Conservation (phyloP, 2,888 invertebrate genomes). For the Punctoribates punctum region DNA sequence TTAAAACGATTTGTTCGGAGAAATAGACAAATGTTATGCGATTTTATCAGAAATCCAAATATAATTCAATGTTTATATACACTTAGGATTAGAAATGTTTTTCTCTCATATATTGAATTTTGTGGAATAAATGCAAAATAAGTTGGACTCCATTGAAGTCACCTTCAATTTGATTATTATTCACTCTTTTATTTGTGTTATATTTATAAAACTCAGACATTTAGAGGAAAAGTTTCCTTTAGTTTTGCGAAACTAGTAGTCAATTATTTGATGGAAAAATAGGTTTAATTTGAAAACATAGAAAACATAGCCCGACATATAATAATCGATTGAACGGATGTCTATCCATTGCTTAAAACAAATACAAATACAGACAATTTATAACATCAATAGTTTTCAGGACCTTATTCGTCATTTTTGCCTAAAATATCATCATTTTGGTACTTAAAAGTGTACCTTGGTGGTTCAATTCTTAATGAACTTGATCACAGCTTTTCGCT, state of each 20-base stretch:
- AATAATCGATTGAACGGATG: neutral
- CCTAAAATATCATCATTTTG: no score
- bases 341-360: neutral
- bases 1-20: no score
- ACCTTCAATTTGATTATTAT: constrained; percentile 1
- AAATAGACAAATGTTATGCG: no score
- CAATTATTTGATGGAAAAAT: neutral
- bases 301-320: neutral
- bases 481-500: neutral
- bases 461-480: no score
- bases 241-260: neutral
- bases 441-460: no score
- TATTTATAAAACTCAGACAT: neutral
- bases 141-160: neutral
- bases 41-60: no score
- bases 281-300: neutral
- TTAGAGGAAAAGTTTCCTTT: constrained; percentile 9
- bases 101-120: neutral
- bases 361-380: no score
- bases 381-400: no score
- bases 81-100: no score
- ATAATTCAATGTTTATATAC: no score
- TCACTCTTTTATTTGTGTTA: neutral
- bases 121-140: neutral
- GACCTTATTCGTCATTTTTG: no score